phyloP scores from a whole-genome alignment of 2,888 invertebrate genomes.

The Agriotes lineatus region DNA sequence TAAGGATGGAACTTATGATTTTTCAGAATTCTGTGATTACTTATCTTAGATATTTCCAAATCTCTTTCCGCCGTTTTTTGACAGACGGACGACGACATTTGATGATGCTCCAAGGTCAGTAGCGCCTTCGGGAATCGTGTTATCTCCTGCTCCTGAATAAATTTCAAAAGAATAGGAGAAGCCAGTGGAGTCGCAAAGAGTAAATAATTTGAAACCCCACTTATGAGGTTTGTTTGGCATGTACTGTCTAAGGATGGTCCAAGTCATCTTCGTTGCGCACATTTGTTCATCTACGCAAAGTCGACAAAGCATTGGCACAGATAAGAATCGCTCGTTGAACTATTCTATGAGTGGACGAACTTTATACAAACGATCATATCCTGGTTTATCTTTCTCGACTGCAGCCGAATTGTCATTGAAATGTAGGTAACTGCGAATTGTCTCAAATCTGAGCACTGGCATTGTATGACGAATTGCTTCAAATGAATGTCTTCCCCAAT shows the following conservation, averaged over 20 bases:
- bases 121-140: constrained; percentile 10
- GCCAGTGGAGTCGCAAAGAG: constrained; percentile 51
- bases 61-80: too few species aligned
- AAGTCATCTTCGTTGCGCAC: constrained; percentile 48
- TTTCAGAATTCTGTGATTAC: too few species aligned
- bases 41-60: too few species aligned
- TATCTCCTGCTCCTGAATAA: constrained; percentile 50
- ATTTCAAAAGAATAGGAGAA: constrained; percentile 49
- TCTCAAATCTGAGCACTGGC: constrained; percentile 7
- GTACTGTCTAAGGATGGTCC: constrained; percentile 49
- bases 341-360: constrained; percentile 36
- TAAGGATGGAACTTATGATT: too few species aligned
- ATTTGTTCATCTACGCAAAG: constrained; percentile 51
- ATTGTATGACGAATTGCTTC: too few species aligned
- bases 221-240: constrained; percentile 49
- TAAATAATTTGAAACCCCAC: constrained; percentile 47
- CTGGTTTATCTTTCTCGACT: constrained; percentile 45
- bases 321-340: constrained; percentile 46
- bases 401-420: constrained; percentile 46
- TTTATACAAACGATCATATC: constrained; percentile 44
- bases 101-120: constrained; percentile 51
- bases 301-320: constrained; percentile 41
- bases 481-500: constrained; percentile 14
- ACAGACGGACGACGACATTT: constrained; percentile 50
- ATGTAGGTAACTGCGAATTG: constrained; percentile 31